Base-by-base conservation (phyloP, 2,797 vertebrate species). In the Labeo calbasu region DNA sequence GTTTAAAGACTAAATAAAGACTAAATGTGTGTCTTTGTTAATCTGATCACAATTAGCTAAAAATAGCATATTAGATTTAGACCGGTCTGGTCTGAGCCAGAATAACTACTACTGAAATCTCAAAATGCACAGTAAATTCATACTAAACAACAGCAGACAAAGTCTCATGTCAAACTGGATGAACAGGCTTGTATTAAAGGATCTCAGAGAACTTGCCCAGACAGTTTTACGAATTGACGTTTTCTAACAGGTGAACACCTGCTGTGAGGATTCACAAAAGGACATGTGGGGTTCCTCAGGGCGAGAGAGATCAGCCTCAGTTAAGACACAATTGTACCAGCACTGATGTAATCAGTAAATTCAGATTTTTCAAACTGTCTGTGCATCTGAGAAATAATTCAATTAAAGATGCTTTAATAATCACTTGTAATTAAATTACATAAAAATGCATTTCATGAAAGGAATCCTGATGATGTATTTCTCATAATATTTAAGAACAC, bases 131-230 rank as follows among this genome's bases (percentile, higher is more conserved):
- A 69, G 53, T 32, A 55, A 11, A 83, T 85, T 77, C 63, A 85
- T 61, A 13, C n/a, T 40, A 65, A 13, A 3, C 59, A 23, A 48
- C 12, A 53, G 19, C 77, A 66, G 15, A 15, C 32, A 32, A 48
- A 32, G n/a, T 36, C 61, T 50, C 3, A 9, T 6, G 46, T 73
- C 2, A 40, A 91, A 92, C 92, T 85, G 43, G 91, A 89, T 84
- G 5, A 85, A 91, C 91, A 84, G 85, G 92, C 85, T 80, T 1
- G 21, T n/a, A 53, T 14, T 82, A 59, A 53, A 86, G 68, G 55
- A 82, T 23, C 59, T 82, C 69, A 86, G 87, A 84, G 1, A 53
- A 89, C 86, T 88, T 88, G 90, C 89, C 87, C 85, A 87, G 79
- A 83, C 85, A 78, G 0, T 85, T 84, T 72, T 82, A 28, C 19